Conservation (phyloP, 2,113 vertebrate genomes). For the Pandion haliaetus region DNA sequence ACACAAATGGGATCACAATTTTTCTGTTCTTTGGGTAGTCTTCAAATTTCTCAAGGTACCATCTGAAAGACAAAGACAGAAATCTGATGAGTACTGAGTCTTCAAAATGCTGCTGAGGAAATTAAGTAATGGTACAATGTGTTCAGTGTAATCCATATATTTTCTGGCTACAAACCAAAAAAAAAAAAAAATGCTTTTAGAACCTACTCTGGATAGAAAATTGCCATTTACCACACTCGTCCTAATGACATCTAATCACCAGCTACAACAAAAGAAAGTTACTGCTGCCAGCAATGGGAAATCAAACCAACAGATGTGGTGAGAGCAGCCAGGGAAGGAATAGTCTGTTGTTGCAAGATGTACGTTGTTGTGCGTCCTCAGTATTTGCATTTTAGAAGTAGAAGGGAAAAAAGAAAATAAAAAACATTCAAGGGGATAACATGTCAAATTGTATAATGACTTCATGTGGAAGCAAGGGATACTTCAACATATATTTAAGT, state of each 20-base stretch:
- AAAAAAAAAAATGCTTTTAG: not conserved
- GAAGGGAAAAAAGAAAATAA: not conserved
- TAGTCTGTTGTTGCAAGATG: not conserved
- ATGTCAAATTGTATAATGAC: not conserved
- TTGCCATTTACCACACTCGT: not conserved
- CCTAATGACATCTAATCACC: not conserved
- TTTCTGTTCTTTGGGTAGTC: slow-evolving; percentile 91
- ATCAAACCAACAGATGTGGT: not conserved
- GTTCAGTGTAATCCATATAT: not conserved
- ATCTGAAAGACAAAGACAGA: slow-evolving; percentile 77
- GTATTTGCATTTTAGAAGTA: not conserved
- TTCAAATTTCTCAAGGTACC: slow-evolving; percentile 93
- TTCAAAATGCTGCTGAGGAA: not conserved
- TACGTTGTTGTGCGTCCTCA: not conserved
- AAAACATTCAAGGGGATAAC: not conserved
- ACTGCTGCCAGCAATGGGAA: not conserved
- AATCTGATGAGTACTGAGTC: not conserved
- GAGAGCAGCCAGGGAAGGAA: not conserved
- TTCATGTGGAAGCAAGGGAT: not conserved
- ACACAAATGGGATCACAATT: slow-evolving; percentile 87
- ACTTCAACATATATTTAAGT: not conserved
- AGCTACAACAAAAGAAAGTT: not conserved
- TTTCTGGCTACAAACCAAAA: not conserved
- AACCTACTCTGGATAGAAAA: not conserved
- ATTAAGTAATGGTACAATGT: not conserved